Percentiles rank a stretch among this genome's conserved stretches.
These are phyloP conservation scores for Drosophila limbata DNA, from an alignment of 2,888 invertebrate genomes.

Conservation along the genomic window DNA sequence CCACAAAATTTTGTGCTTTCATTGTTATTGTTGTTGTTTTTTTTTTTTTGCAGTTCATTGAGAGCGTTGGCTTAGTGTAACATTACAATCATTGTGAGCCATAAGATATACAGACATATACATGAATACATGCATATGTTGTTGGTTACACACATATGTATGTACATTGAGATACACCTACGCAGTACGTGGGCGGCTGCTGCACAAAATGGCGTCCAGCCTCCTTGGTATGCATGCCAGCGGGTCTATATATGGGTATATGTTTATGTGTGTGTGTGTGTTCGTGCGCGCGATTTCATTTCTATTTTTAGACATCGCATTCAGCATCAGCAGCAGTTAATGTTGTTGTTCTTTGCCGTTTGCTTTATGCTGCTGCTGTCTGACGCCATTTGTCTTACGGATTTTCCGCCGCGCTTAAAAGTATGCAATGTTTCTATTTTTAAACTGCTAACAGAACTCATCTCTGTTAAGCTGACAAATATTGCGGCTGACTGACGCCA, in stretches of 20 bases:
- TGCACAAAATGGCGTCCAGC: slow-evolving; percentile 77
- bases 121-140: slow-evolving; percentile 14
- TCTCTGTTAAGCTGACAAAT: too few species aligned
- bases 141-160: slow-evolving; percentile 14
- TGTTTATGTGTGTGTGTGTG: slow-evolving; percentile 25
- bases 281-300: slow-evolving; percentile 75
- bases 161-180: slow-evolving; percentile 47
- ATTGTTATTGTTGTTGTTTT: slow-evolving; percentile 48
- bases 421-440: slow-evolving; percentile 35
- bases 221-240: slow-evolving; percentile 61
- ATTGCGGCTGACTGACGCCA: too few species aligned
- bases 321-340: slow-evolving; percentile 19
- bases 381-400: slow-evolving; percentile 46
- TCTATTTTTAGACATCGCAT: slow-evolving; percentile 71
- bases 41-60: slow-evolving; percentile 47
- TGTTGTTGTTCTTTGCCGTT: slow-evolving; percentile 33
- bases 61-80: slow-evolving; percentile 64
- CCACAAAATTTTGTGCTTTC: slow-evolving; percentile 51
- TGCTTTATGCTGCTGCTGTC: slow-evolving; percentile 29
- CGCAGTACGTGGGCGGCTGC: slow-evolving; percentile 72
- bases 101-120: slow-evolving; percentile 28
- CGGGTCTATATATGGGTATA: slow-evolving; percentile 16
- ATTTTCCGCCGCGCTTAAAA: slow-evolving; percentile 43
- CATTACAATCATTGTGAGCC: slow-evolving; percentile 63
- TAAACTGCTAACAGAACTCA: background rate